Evolutionary conservation across 2,797 vertebrate genomes (phyloP).

Genomic region (Masticophis lateralis): DNA sequence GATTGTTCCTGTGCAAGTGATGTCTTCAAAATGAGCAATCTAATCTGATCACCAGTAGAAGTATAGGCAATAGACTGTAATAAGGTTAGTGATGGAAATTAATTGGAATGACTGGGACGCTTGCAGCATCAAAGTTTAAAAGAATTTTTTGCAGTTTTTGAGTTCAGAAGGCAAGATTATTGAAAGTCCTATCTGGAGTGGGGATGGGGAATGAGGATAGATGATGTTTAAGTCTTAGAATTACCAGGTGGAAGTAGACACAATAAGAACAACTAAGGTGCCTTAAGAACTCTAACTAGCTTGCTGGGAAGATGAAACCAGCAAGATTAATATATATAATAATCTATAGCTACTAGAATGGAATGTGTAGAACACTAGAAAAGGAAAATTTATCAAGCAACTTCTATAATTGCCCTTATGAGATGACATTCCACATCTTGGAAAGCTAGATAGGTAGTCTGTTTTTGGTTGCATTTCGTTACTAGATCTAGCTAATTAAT

Average conservation of each 20-base stretch:
- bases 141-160: neutral
- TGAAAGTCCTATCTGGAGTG: neutral
- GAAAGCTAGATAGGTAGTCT: neutral
- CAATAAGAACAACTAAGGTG: neutral
- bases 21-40: neutral
- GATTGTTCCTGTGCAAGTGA: neutral
- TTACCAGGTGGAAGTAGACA: neutral
- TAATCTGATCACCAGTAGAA: neutral
- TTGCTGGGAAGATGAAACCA: neutral
- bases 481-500: neutral
- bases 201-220: neutral
- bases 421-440: neutral
- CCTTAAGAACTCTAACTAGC: neutral
- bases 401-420: neutral
- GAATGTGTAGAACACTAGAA: neutral
- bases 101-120: neutral
- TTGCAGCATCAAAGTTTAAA: neutral
- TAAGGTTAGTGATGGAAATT: neutral
- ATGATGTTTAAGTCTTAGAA: neutral
- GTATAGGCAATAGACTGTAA: neutral
- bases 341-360: neutral
- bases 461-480: neutral
- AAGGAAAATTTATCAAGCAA: neutral
- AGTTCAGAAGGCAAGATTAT: neutral
- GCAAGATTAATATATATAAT: neutral